Percentiles rank a stretch among this genome's conserved stretches.
These are phyloP conservation scores for Parazoanthus atlanticus DNA, from an alignment of 92 coral and sea anemone genomes.

Conservation along the genomic window DNA sequence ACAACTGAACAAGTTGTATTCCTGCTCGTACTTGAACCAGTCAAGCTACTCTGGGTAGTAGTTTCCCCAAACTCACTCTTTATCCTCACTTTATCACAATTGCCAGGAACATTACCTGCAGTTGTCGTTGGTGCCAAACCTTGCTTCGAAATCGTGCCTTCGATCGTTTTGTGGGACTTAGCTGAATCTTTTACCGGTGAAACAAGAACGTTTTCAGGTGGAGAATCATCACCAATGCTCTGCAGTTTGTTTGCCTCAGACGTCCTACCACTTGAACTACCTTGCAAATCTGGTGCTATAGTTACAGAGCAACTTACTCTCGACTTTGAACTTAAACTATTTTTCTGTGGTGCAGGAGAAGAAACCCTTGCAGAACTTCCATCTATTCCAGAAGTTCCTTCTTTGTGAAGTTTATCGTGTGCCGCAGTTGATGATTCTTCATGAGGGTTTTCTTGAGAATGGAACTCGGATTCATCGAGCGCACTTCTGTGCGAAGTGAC, in stretches of 20 bases:
- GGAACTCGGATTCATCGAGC: background rate
- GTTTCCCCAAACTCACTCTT: constrained; percentile 9
- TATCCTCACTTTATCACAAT: background rate
- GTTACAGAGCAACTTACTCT: background rate
- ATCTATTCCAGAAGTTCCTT: background rate
- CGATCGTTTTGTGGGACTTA: background rate
- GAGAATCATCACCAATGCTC: background rate
- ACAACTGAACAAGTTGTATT: constrained; percentile 13
- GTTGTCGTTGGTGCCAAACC: background rate
- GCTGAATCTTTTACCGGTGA: background rate
- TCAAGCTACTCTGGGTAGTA: background rate
- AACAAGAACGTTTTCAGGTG: background rate
- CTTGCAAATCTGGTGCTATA: background rate
- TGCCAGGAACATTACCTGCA: background rate
- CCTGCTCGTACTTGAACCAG: background rate
- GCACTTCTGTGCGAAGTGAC: background rate
- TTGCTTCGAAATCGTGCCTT: background rate
- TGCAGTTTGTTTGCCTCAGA: background rate
- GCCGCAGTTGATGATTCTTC: background rate
- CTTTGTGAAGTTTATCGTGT: background rate
- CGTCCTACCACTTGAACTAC: background rate
- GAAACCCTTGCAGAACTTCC: background rate
- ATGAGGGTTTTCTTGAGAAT: background rate
- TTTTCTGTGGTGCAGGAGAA: background rate
- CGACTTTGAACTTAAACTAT: too few species aligned